Percentiles rank a stretch among this genome's conserved stretches.
phyloP scores from a whole-genome alignment of 1,140 invertebrate genomes.

The Batillaria attramentaria region DNA sequence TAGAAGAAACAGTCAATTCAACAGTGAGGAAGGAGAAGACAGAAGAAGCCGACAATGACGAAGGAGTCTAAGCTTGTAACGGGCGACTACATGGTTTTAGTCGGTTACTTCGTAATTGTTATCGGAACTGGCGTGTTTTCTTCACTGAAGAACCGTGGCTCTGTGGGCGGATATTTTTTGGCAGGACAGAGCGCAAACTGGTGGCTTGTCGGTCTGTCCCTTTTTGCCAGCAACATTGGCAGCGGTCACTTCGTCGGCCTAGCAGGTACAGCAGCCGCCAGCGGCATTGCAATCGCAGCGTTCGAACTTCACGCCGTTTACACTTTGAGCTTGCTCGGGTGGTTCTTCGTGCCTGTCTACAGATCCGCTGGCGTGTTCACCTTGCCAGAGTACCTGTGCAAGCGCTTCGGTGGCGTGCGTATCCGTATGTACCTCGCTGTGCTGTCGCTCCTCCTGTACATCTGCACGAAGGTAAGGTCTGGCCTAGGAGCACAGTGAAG shows the following conservation, averaged over 20 bases:
- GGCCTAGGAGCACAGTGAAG: too few species aligned
- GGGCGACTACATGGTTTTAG: slow-evolving; percentile 2
- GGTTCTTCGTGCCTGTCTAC: slow-evolving; percentile 11
- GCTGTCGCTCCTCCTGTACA: slow-evolving; percentile 75
- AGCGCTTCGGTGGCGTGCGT: slow-evolving; percentile 76
- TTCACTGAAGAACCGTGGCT: background rate
- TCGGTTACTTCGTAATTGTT: background rate
- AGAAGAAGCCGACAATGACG: too few species aligned
- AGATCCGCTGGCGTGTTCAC: slow-evolving; percentile 65
- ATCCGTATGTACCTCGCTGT: slow-evolving; percentile 75
- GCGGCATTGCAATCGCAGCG: slow-evolving; percentile 73
- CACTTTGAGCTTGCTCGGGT: background rate
- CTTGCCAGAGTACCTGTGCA: slow-evolving; percentile 77
- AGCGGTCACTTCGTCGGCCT: slow-evolving; percentile 75
- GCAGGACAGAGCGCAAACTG: slow-evolving; percentile 1
- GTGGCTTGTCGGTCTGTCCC: slow-evolving; percentile 75
- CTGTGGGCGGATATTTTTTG: slow-evolving; percentile 10
- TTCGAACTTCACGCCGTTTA: slow-evolving; percentile 74
- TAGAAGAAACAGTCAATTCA: too few species aligned
- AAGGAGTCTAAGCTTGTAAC: too few species aligned
- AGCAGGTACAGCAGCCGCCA: slow-evolving; percentile 74
- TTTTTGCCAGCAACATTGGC: slow-evolving; percentile 79
- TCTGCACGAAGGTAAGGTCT: slow-evolving; percentile 77
- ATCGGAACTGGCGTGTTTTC: background rate
- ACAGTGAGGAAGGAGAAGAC: too few species aligned